phyloP scores from a whole-genome alignment of 2,888 invertebrate species.

The Eustalomyia histrio region DNA sequence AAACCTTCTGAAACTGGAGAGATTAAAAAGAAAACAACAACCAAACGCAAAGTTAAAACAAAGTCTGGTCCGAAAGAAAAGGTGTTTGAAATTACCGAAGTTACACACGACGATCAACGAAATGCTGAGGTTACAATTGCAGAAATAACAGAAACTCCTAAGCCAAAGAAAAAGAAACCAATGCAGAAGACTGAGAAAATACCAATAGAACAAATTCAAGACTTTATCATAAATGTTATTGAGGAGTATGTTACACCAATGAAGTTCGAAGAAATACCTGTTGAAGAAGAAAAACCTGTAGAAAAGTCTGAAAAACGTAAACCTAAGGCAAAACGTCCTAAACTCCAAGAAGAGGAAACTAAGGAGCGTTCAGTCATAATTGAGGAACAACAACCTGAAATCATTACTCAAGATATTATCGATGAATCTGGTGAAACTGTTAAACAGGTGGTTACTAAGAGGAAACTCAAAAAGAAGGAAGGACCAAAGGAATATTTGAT shows the following conservation, averaged over 20 bases:
- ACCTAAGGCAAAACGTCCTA: conserved; percentile 67
- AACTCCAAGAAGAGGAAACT: conserved; percentile 52
- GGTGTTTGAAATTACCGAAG: conserved; percentile 74
- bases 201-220: not conserved
- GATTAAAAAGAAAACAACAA: conserved; percentile 62
- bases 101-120: conserved; percentile 45
- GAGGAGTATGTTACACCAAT: not conserved
- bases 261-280: not conserved
- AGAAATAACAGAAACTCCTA: not conserved
- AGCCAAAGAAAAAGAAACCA: not conserved
- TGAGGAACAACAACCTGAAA: conserved; percentile 76
- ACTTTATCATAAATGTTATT: not conserved
- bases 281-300: conserved; percentile 3
- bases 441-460: conserved; percentile 74
- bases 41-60: conserved; percentile 73
- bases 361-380: conserved; percentile 71
- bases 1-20: conserved; percentile 66
- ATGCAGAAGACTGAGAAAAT: not conserved
- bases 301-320: conserved; percentile 66
- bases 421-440: conserved; percentile 74
- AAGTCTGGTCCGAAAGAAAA: conserved; percentile 72
- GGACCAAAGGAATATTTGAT: conserved; percentile 79
- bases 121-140: not conserved
- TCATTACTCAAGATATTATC: conserved; percentile 75
- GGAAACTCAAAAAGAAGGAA: conserved; percentile 78